Percentiles rank a stretch among this genome's conserved stretches.
Conservation (phyloP, 2,797 vertebrate species). For the Danio kyathit region DNA sequence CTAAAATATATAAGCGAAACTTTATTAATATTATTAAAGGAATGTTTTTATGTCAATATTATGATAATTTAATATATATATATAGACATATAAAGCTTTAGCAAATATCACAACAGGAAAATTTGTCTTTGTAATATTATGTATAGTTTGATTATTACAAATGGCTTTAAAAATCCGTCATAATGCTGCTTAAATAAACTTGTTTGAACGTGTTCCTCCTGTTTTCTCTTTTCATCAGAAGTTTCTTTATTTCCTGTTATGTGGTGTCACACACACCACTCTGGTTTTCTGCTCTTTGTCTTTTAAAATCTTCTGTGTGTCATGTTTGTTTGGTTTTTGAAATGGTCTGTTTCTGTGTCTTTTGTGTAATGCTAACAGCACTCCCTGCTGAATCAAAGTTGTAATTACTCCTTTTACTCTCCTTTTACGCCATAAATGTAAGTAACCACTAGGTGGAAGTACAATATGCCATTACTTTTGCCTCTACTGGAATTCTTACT, state of each 20-base stretch:
- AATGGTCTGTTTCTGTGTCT: background rate
- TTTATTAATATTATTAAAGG: too few relatives aligned
- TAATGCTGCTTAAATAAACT: background rate
- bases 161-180: background rate
- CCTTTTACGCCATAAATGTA: background rate
- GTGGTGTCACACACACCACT: background rate
- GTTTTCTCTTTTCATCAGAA: background rate
- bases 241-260: background rate
- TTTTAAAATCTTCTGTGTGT: background rate
- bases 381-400: background rate
- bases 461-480: background rate
- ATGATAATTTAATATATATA: too few relatives aligned
- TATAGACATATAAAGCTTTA: too few relatives aligned
- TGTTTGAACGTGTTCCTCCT: background rate
- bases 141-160: background rate
- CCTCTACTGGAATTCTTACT: background rate
- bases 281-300: background rate
- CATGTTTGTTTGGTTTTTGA: background rate
- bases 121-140: too few relatives aligned
- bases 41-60: too few relatives aligned
- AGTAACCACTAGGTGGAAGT: slow-evolving; percentile 40
- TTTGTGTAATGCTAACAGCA: background rate
- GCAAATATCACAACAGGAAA: too few relatives aligned
- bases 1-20: too few relatives aligned
- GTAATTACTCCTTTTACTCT: background rate